A percentile compares a stretch with the other conserved stretches of the same genome.
phyloP scores from a whole-genome alignment of 2,888 invertebrate species.

The Carterocephalus palaemon region DNA sequence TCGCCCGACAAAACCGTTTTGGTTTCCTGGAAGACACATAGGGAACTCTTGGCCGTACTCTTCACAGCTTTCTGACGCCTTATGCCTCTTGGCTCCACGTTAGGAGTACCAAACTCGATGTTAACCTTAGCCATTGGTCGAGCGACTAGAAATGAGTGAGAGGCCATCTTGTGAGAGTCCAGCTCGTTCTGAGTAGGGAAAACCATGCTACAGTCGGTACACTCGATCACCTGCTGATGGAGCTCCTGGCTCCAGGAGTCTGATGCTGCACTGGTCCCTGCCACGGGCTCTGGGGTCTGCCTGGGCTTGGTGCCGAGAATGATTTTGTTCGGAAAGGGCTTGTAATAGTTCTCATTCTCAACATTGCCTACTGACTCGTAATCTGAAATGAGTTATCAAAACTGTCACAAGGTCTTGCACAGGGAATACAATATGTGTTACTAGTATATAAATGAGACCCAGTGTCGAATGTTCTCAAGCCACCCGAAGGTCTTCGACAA shows the following conservation, averaged over 20 bases:
- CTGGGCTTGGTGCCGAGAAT: constrained; percentile 22
- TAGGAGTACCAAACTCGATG: too few species aligned
- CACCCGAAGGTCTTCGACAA: too few species aligned
- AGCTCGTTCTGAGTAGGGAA: constrained; percentile 29
- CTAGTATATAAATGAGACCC: too few species aligned
- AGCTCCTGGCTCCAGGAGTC: constrained; percentile 26
- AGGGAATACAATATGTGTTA: neutral
- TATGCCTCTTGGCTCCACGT: too few species aligned
- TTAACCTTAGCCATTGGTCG: constrained; percentile 3
- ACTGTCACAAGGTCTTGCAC: too few species aligned
- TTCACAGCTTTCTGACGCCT: constrained; percentile 28
- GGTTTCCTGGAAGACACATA: too few species aligned
- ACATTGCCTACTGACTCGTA: neutral
- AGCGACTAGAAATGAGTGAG: constrained; percentile 31
- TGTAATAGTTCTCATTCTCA: neutral
- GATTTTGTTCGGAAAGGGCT: constrained; percentile 23
- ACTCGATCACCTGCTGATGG: constrained; percentile 24
- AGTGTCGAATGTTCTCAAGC: too few species aligned
- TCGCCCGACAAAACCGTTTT: too few species aligned
- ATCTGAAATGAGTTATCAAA: constrained; percentile 5
- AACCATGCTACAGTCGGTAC: constrained; percentile 27
- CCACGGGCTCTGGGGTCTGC: neutral
- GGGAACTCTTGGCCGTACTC: constrained; percentile 28
- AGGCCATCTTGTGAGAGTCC: constrained; percentile 28
- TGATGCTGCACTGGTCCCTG: constrained; percentile 18